Conservation (phyloP, 2,888 invertebrate species). For the Mythimna albipuncta region DNA sequence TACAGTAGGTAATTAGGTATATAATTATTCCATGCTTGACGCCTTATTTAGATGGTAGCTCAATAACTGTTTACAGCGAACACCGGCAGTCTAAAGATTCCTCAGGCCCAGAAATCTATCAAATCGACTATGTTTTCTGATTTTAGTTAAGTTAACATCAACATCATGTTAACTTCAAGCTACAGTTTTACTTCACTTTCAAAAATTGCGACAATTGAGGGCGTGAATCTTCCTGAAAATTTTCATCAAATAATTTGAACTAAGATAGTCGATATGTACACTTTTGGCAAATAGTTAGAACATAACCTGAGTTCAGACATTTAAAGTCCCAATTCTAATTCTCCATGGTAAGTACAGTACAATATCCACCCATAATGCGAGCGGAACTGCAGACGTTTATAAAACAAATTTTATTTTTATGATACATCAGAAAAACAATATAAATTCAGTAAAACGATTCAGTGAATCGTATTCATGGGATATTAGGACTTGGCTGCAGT, state of each 20-base stretch:
- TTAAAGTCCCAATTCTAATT: background rate
- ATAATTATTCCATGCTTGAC: background rate
- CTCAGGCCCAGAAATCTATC: background rate
- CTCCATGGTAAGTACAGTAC: background rate
- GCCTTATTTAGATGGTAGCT: background rate
- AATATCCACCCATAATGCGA: background rate
- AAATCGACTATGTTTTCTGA: background rate
- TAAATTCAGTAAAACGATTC: conserved; percentile 60
- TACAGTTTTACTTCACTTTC: no score
- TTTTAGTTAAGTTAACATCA: background rate
- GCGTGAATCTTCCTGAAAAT: background rate
- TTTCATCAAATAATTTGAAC: background rate
- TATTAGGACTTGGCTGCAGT: conserved; percentile 69
- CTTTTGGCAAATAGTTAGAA: background rate
- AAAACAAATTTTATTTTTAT: conserved; percentile 48
- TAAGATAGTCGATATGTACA: background rate
- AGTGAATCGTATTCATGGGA: conserved; percentile 62
- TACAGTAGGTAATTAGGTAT: background rate
- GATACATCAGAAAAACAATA: conserved; percentile 57
- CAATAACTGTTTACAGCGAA: background rate
- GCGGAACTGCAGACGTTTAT: background rate
- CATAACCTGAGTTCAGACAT: background rate
- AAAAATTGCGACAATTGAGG: no score
- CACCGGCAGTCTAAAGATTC: background rate
- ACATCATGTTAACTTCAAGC: background rate